These are phyloP conservation scores for Muntiacus muntjak DNA, from an alignment of 2,113 vertebrate genomes.

Conservation along the genomic window DNA sequence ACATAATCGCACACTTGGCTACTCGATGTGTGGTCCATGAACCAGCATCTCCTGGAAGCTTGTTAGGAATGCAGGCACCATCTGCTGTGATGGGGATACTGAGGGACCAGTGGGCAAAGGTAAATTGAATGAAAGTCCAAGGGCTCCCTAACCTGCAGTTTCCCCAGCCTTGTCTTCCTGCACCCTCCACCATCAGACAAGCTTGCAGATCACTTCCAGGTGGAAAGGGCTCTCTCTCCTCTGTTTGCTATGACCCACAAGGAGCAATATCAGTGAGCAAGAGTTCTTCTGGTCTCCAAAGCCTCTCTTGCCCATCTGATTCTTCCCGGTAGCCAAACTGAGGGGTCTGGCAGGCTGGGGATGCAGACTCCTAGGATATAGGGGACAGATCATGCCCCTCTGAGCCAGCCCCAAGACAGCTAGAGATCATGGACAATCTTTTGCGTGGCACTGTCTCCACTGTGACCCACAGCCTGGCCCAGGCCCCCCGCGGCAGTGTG, in stretches of 20 bases:
- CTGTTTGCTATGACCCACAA: not conserved
- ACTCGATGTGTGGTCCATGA: fast-evolving
- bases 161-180: not conserved
- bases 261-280: not conserved
- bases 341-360: not conserved
- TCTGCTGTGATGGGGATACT: not conserved
- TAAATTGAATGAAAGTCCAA: not conserved
- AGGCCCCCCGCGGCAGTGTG: not conserved
- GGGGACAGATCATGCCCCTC: not conserved
- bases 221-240: not conserved
- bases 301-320: not conserved
- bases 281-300: not conserved
- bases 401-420: not conserved
- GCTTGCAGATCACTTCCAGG: not conserved
- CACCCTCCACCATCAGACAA: too few species aligned
- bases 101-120: not conserved
- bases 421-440: not conserved
- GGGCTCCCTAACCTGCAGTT: not conserved
- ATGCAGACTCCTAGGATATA: not conserved
- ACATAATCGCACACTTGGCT: not conserved
- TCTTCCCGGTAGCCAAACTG: not conserved
- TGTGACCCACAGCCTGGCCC: not conserved
- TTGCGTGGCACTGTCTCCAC: not conserved
- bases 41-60: not conserved
- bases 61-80: not conserved